phyloP scores from a whole-genome alignment of 2,888 invertebrate genomes.

The Diarsia mendica region DNA sequence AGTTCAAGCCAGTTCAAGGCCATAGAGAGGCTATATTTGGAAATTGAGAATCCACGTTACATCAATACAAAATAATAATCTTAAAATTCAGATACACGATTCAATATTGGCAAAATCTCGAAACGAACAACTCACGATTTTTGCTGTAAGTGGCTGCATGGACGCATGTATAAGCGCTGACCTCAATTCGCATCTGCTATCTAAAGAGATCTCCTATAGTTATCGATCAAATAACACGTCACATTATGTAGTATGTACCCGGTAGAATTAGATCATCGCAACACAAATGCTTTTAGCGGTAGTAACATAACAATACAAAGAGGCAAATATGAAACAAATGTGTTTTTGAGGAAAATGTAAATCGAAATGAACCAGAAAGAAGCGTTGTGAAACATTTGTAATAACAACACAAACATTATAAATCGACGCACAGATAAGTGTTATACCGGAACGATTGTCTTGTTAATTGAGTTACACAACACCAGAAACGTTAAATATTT shows the following conservation, averaged over 20 bases:
- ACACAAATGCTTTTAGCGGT: slow-evolving; percentile 25
- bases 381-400: slow-evolving; percentile 52
- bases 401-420: slow-evolving; percentile 51
- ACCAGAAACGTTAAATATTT: slow-evolving; percentile 69
- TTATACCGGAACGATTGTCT: slow-evolving; percentile 57
- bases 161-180: slow-evolving; percentile 68
- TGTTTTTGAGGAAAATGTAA: slow-evolving; percentile 36
- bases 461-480: slow-evolving; percentile 64
- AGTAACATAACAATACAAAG: slow-evolving; percentile 25
- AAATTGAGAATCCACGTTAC: slow-evolving; percentile 22
- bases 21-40: slow-evolving; percentile 31
- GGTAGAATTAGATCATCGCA: slow-evolving; percentile 65
- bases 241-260: slow-evolving; percentile 68
- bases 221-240: slow-evolving; percentile 79
- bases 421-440: slow-evolving; percentile 40
- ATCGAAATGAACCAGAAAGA: slow-evolving; percentile 40
- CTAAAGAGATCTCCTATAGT: slow-evolving; percentile 77
- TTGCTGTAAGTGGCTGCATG: slow-evolving; percentile 68
- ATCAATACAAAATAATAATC: slow-evolving; percentile 28
- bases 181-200: slow-evolving; percentile 79
- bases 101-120: slow-evolving; percentile 52
- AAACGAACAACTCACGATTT: slow-evolving; percentile 55
- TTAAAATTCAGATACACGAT: slow-evolving; percentile 38
- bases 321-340: slow-evolving; percentile 18
- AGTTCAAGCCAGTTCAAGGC: slow-evolving; percentile 71